These are phyloP conservation scores for Podocnemis expansa DNA, from an alignment of 2,113 vertebrate species.

Conservation along the genomic window DNA sequence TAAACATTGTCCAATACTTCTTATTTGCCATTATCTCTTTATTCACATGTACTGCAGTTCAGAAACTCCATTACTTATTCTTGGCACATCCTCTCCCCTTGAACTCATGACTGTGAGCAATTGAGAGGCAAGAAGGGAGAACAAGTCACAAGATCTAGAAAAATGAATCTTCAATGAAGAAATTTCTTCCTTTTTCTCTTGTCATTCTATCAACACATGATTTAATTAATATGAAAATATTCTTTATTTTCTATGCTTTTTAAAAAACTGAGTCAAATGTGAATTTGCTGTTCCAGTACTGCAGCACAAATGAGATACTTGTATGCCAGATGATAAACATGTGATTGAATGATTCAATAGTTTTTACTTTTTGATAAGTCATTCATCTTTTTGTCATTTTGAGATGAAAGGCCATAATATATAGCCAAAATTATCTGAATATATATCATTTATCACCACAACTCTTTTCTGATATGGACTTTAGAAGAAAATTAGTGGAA, in stretches of 20 bases:
- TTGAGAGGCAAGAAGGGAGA: constrained; percentile 39
- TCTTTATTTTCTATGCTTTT: background rate
- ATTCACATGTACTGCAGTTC: background rate
- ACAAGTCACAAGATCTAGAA: too few relatives aligned
- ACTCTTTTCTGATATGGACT: background rate
- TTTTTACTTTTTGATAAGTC: background rate
- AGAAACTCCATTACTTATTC: constrained; percentile 45
- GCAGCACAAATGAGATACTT: fast-evolving
- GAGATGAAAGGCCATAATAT: background rate
- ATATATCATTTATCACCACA: background rate
- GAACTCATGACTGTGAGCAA: background rate
- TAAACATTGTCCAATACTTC: constrained; percentile 20
- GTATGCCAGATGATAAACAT: background rate
- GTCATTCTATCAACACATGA: background rate
- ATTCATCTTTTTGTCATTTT: background rate
- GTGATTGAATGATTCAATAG: background rate
- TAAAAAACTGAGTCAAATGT: background rate
- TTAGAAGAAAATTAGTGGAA: background rate
- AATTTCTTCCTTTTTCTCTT: too few relatives aligned
- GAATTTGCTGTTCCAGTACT: background rate
- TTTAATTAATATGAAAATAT: background rate
- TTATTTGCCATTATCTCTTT: background rate
- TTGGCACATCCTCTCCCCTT: constrained; percentile 3
- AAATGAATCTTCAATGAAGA: too few relatives aligned
- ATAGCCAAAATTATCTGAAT: background rate